phyloP scores from a whole-genome alignment of 2,888 invertebrate species.

The Masnerella sp. region DNA sequence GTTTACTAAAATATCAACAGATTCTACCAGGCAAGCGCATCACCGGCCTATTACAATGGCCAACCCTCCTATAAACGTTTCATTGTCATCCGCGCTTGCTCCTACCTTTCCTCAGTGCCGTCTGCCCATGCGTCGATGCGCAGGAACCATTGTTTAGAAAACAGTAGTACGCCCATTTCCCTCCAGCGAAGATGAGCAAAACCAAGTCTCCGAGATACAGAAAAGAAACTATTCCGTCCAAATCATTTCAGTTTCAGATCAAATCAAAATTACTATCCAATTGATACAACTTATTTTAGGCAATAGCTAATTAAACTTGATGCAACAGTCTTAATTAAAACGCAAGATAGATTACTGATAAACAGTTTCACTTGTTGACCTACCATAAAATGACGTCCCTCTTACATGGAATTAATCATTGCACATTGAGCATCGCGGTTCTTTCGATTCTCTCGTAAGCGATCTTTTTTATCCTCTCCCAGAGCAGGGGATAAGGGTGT shows the following conservation, averaged over 20 bases:
- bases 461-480: constrained; percentile 75
- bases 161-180: constrained; percentile 70
- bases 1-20: constrained; percentile 42
- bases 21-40: constrained; percentile 76
- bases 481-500: constrained; percentile 74
- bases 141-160: constrained; percentile 74
- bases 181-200: constrained; percentile 53
- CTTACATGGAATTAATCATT: no score
- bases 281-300: no score
- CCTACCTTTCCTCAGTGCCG: constrained; percentile 59
- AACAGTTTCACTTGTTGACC: no score
- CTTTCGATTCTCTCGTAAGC: constrained; percentile 74
- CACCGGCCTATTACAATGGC: constrained; percentile 76
- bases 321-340: no score
- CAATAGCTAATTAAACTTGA: no score
- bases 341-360: no score
- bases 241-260: no score
- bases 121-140: constrained; percentile 77
- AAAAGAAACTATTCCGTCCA: no score
- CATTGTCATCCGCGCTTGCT: constrained; percentile 73
- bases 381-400: no score
- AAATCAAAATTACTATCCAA: no score
- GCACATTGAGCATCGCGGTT: constrained; percentile 69
- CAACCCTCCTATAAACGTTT: constrained; percentile 72
- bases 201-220: no score